Base-by-base conservation (phyloP, 2,113 vertebrate species). In the Ia io region DNA sequence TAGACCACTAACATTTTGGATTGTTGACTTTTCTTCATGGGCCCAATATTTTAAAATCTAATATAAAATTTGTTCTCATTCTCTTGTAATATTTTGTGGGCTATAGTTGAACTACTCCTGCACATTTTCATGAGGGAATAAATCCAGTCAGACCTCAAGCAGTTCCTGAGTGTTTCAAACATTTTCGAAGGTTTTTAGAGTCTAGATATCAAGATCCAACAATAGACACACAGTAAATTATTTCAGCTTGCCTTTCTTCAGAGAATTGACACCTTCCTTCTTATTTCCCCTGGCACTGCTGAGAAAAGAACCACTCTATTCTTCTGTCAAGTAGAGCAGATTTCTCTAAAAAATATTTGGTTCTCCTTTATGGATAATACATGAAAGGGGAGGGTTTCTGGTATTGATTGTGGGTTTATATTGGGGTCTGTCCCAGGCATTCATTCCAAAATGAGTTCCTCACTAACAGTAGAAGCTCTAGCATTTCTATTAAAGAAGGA, bases 381-480 rank as follows among this genome's bases (percentile, higher is more conserved):
- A 84, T 0, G 14, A 90, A 95, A 71, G 18, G 22, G 12, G 14
- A 88, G 37, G 63, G 51, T 69, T 96, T 95, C 77, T 83, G 77
- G 92, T 90, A 61, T 67, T 92, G 76, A 93, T 28, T 86, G 20
- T 69, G 32, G 53, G 28, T 95, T 95, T 92, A 88, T 77, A 73
- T 40, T 49, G 53, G 47, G 83, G 53, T 95, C 69, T 94, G 42
- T 93, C 73, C 23, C 20, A 56, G 44, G 47, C 30, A 78, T 32
- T 37, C 63, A 67, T 94, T 96, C 95, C 42, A 73, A 95, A 95
- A 95, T 90, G 82, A 95, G 25, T 70, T 95, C n/a, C 5, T 82
- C 9, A 28, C 71, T 82, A 65, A 12, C 42, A 82, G 32, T 59
- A 82, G 59, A 17, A 90, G 51, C 65, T 87, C 16, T 18, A 59